Conservation (phyloP, 53 echinoderm and acorn worm species). For the Antedon mediterranea region DNA sequence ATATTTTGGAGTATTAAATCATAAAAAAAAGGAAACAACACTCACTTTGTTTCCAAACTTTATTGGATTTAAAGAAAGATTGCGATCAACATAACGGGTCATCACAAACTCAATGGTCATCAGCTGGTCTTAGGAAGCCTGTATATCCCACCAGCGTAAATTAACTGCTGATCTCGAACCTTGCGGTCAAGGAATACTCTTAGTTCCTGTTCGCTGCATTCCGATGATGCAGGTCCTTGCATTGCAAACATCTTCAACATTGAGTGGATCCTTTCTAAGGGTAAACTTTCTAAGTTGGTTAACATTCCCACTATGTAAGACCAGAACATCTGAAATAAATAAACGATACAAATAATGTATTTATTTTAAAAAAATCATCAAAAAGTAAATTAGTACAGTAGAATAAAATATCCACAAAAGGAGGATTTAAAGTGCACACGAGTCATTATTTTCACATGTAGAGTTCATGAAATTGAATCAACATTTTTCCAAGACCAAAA, state of each 20-base stretch:
- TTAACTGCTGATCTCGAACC: slow-evolving; percentile 66
- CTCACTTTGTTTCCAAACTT: no score
- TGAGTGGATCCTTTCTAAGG: slow-evolving; percentile 78
- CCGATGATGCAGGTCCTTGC: slow-evolving; percentile 67
- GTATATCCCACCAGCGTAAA: slow-evolving; percentile 75
- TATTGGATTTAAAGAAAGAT: no score
- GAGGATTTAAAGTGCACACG: no score
- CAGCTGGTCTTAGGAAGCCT: slow-evolving; percentile 49
- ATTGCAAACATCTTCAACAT: slow-evolving; percentile 97
- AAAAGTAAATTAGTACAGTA: no score
- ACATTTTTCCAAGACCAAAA: no score
- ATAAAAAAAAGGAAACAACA: no score
- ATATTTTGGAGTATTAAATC: no score
- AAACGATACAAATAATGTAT: background rate
- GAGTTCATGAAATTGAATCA: no score
- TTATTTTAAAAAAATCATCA: no score
- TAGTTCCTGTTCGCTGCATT: slow-evolving; percentile 75
- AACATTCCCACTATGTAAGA: slow-evolving; percentile 96
- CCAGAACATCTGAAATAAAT: slow-evolving; percentile 58
- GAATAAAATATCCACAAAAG: no score
- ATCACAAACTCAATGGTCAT: background rate
- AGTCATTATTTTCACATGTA: no score
- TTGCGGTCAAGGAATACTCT: slow-evolving; percentile 74
- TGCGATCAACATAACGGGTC: background rate
- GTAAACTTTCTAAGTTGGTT: slow-evolving; percentile 74